phyloP scores from a whole-genome alignment of 2,888 invertebrate genomes.

The Escarpia spicata region DNA sequence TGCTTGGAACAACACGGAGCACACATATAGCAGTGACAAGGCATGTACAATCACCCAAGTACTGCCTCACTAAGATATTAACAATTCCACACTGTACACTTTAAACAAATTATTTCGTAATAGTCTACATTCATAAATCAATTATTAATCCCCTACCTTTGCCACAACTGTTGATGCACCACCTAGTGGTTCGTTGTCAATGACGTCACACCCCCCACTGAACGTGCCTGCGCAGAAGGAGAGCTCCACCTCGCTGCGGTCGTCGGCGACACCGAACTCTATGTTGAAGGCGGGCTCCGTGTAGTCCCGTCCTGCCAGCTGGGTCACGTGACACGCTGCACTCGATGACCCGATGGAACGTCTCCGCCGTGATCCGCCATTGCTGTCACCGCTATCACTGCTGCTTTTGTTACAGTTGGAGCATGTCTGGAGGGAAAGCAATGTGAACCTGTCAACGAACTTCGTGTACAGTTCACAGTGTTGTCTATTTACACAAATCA shows the following conservation, averaged over 20 bases:
- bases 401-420: too few relatives aligned
- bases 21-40: too few relatives aligned
- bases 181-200: constrained; percentile 8
- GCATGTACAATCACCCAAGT: too few relatives aligned
- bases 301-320: constrained; percentile 43
- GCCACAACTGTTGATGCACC: neutral
- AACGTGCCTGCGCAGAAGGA: constrained; percentile 22
- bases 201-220: constrained; percentile 22
- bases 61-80: too few relatives aligned
- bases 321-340: constrained; percentile 32
- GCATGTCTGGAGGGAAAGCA: too few relatives aligned
- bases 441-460: too few relatives aligned
- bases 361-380: too few relatives aligned
- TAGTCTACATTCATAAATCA: neutral
- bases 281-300: constrained; percentile 45
- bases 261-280: constrained; percentile 39
- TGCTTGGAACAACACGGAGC: too few relatives aligned
- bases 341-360: neutral
- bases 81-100: neutral
- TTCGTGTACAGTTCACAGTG: too few relatives aligned
- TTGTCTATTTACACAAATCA: too few relatives aligned
- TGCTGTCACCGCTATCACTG: too few relatives aligned
- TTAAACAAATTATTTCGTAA: neutral
- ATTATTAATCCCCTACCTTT: neutral
- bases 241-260: constrained; percentile 21